Percentiles rank a stretch among this genome's conserved stretches.
Evolutionary conservation across 1,140 invertebrate species (phyloP).

Genomic region (Ips nitidus): DNA sequence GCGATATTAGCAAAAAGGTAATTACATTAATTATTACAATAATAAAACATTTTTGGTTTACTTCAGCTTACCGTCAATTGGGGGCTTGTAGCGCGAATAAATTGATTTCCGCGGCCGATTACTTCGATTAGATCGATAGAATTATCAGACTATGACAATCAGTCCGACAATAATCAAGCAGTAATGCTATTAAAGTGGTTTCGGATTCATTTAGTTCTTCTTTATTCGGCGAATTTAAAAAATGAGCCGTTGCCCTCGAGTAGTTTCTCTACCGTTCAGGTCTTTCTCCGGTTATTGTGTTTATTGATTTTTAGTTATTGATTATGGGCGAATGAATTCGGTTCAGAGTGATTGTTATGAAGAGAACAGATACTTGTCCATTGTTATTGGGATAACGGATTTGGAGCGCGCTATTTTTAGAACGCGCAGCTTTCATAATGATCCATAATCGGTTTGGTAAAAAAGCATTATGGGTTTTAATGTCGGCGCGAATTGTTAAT

Average conservation of each 20-base stretch:
- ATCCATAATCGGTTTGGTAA: no score
- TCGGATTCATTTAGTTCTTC: neutral
- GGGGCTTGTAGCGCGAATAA: no score
- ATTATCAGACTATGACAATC: constrained; percentile 13
- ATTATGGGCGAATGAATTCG: neutral
- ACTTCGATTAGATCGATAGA: neutral
- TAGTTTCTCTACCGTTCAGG: neutral
- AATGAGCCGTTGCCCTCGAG: neutral
- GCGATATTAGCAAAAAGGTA: constrained; percentile 53
- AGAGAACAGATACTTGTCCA: neutral
- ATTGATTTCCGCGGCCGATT: no score
- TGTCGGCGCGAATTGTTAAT: no score
- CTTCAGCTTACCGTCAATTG: no score
- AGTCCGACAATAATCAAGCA: constrained; percentile 10
- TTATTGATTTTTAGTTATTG: constrained; percentile 8
- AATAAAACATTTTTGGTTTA: neutral
- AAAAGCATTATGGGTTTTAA: no score
- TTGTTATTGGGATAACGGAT: neutral
- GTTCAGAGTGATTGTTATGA: constrained; percentile 2
- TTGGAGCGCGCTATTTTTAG: no score
- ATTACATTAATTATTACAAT: constrained; percentile 8
- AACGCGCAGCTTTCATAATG: no score
- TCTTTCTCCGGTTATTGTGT: neutral
- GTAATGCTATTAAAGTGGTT: constrained; percentile 10
- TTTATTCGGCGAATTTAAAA: neutral